Evolutionary conservation across 2,113 vertebrate species (phyloP).

Genomic region (Lepus timidus): DNA sequence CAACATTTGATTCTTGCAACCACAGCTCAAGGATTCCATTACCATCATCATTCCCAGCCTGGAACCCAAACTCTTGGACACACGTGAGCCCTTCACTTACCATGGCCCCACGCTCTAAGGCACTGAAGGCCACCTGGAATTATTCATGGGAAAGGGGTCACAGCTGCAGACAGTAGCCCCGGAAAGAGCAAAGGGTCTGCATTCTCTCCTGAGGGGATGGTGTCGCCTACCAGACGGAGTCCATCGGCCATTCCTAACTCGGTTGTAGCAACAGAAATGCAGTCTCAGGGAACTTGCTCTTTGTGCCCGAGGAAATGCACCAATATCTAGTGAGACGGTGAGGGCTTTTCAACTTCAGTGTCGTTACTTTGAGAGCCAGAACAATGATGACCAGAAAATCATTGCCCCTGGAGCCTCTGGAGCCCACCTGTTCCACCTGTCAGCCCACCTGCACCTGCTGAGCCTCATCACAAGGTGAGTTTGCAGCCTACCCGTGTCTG

Average conservation of each 20-base stretch:
- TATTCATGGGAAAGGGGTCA: background rate
- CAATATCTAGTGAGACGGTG: background rate
- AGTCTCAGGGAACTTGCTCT: background rate
- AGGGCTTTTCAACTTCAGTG: background rate
- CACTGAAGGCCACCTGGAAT: background rate
- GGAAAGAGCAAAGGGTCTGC: background rate
- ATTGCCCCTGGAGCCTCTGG: rapidly evolving
- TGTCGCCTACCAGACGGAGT: background rate
- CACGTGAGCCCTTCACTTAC: background rate
- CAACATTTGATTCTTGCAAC: background rate
- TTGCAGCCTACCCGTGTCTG: too few relatives aligned
- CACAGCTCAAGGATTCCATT: background rate
- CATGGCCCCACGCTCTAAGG: background rate
- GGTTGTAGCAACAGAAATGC: background rate
- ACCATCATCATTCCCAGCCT: background rate
- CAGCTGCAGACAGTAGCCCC: background rate
- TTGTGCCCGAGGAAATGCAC: background rate
- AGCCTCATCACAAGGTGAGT: too few relatives aligned
- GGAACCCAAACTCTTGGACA: background rate
- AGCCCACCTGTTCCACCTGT: background rate
- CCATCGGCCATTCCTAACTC: background rate
- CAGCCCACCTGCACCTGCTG: background rate
- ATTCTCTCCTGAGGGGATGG: background rate
- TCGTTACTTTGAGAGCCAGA: background rate
- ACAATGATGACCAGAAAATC: background rate